Conservation (phyloP, 2,888 invertebrate genomes). For the Ophion ellenae region DNA sequence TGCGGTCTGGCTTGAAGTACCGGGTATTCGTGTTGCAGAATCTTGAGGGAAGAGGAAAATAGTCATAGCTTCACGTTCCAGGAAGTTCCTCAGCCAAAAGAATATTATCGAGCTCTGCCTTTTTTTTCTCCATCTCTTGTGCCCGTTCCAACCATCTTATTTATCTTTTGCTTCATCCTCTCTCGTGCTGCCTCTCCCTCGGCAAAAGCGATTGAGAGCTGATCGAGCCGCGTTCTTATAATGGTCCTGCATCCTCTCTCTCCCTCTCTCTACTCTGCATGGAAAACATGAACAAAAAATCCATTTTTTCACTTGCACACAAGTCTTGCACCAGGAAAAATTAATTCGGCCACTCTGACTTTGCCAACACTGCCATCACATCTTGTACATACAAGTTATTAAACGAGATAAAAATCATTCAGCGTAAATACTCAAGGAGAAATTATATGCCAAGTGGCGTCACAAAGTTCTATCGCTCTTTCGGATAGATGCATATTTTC, state of each 20-base stretch:
- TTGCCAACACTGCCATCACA: not conserved
- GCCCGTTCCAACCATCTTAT: not conserved
- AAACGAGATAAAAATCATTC: not conserved
- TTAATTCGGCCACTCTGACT: not conserved
- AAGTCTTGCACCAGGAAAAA: not conserved
- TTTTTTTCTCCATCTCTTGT: slow-evolving; percentile 52
- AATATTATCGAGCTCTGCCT: slow-evolving; percentile 60
- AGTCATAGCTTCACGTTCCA: slow-evolving; percentile 77
- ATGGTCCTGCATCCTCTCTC: slow-evolving; percentile 39
- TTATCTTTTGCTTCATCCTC: not conserved
- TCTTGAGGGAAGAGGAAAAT: slow-evolving; percentile 51
- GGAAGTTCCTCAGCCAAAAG: slow-evolving; percentile 73
- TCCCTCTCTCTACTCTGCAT: not conserved
- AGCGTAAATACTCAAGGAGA: not conserved
- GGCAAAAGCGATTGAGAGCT: slow-evolving; percentile 38
- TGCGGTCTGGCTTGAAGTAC: slow-evolving; percentile 19
- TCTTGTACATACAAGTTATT: not conserved
- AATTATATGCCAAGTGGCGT: not conserved
- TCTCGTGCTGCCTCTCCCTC: slow-evolving; percentile 32
- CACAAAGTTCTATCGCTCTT: not conserved
- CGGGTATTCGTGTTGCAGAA: slow-evolving; percentile 23
- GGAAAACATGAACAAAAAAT: not conserved
- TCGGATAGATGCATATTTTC: slow-evolving; percentile 39
- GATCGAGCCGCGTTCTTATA: slow-evolving; percentile 44
- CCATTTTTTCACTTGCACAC: not conserved